Evolutionary conservation across 1,140 invertebrate species (phyloP), one percentile per base, ranked within the genome.

Genomic region (Ceratosolen fusciceps): DNA sequence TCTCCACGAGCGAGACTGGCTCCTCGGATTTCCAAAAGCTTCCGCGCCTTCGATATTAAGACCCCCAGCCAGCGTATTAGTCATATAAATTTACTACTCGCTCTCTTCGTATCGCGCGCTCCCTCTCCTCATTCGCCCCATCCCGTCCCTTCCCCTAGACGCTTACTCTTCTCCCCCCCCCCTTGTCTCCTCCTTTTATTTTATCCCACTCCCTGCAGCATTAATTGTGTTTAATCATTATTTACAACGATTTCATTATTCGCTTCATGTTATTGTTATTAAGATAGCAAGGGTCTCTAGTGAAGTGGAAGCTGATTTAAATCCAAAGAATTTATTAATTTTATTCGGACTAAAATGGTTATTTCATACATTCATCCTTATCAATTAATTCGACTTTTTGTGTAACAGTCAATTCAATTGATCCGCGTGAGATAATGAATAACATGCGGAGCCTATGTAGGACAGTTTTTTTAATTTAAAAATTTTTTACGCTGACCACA

Each of bases 231-330:
- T 73, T 80, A 76, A 80, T 80, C 74, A 80, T 80, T 76, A 80
- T 76, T 80, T 80, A 80, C 79, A 76, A 58, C 78, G 78, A 80
- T 71, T 75, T 80, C 78, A 70, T 80, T 80, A 79, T 79, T 65
- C 31, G 31, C 31, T 21, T 9, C 8, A 54, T 54, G 39, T 75
- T 75, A 67, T 75, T 65, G 14, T 74, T 62, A 74, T 74, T 70
- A 68, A 71, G 49, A 24, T 4, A 49, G 67, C 2, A 21, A 65
- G 58, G 26, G 54, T 70, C 47, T 49, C 14, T 14, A 72, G n/a
- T 39, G 31, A 73, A 81, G 74, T 79, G 74, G 77, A 58, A 74
- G 29, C 47, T 9, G 26, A 21, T 26, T 16, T 56, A 14, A 39
- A 37, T 58, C n/a, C 8, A 58, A 26, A 58, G 34, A 58, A 73